Base-by-base conservation (phyloP, 2,888 invertebrate species). In the Drosophila macrothrix region DNA sequence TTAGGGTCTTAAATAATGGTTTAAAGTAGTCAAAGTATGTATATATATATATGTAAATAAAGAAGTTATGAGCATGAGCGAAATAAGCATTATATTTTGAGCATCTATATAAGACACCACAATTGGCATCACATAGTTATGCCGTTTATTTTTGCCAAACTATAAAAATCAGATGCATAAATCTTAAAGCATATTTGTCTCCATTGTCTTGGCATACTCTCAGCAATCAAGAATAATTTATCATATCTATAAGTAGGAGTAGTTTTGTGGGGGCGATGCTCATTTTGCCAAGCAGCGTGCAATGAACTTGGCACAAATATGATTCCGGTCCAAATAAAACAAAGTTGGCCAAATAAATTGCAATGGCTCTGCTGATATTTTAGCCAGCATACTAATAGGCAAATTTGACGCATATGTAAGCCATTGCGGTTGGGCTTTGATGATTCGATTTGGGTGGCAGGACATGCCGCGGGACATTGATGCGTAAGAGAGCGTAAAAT, bases 401-500 rank as follows among this genome's bases (percentile, higher is more conserved):
- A 73, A 77, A 77, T 81, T 35, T 14, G 59, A 10, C 19, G 16
- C 80, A 81, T 79, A 81, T 80, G 83, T 64, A 65, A 58, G 59
- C 52, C 50, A 49, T 49, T 81, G 88, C 70, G 88, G 84, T 76
- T 77, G 69, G 73, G 81, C 84, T 88, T 87, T 89, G 90, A 89
- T 87, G 75, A 87, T 77, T 67, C 73, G 72, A 84, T 84, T 82
- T 56, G 5, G 7, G 31, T 43, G 43, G 50, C 61, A 55, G 68
- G 60, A 65, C 52, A 31, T 52, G 80, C 82, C 78, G 76, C 76
- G 49, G 71, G 80, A 78, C 76, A 78, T 71, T 72, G 76, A 72
- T 76, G 80, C 78, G 76, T 84, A 82, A 78, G 67, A 79, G 83
- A 88, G 89, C 90, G 89, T 82, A 80, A 90, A 88, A 88, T 90